A percentile compares a stretch with the other conserved stretches of the same genome.
These are phyloP conservation scores for Mimachlamys varia DNA, from an alignment of 2,888 invertebrate species.

Conservation along the genomic window DNA sequence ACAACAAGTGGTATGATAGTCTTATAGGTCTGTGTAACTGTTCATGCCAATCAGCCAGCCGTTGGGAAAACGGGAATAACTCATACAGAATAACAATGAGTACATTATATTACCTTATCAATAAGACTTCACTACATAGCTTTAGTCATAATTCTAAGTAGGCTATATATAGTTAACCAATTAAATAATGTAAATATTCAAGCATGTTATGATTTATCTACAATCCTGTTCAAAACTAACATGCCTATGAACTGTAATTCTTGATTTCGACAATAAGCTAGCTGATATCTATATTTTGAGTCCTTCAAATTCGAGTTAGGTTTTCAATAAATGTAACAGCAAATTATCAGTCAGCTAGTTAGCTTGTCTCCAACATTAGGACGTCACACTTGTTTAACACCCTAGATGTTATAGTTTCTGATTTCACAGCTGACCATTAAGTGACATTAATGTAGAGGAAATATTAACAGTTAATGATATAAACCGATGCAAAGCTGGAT, in stretches of 20 bases:
- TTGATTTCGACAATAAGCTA: neutral
- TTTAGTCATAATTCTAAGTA: neutral
- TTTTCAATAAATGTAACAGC: neutral
- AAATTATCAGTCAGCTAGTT: neutral
- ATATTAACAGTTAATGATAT: neutral
- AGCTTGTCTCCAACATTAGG: neutral
- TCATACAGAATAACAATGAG: too few relatives aligned
- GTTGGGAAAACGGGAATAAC: too few relatives aligned
- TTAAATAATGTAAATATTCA: neutral
- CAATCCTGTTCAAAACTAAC: neutral
- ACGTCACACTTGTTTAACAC: neutral
- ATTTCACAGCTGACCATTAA: neutral
- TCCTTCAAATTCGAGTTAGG: neutral
- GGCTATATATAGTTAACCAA: neutral
- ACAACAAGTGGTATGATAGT: too few relatives aligned
- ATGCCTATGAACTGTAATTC: neutral
- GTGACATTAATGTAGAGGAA: neutral
- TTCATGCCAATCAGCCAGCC: too few relatives aligned
- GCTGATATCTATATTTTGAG: neutral
- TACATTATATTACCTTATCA: neutral
- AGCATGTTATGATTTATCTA: neutral
- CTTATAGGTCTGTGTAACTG: too few relatives aligned
- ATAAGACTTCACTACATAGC: neutral
- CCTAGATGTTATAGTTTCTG: too few relatives aligned
- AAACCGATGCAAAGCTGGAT: neutral